Conservation (phyloP, 2,888 invertebrate species). For the Ochlodes sylvanus region DNA sequence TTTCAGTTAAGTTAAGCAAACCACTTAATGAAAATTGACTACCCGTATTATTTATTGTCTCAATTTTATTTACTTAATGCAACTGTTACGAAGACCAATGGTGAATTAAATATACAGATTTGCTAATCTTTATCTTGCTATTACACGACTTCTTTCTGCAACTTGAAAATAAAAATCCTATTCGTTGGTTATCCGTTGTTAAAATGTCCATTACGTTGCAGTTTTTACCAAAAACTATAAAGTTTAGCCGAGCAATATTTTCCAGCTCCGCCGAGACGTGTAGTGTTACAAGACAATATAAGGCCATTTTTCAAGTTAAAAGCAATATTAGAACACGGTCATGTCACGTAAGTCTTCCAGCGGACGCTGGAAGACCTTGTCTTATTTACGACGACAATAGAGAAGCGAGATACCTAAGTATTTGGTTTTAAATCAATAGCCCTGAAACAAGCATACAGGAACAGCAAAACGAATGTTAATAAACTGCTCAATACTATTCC, state of each 20-base stretch:
- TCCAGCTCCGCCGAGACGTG: conserved; percentile 21
- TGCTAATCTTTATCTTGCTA: too few species aligned
- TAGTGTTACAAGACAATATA: conserved; percentile 62
- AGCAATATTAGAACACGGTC: conserved; percentile 55
- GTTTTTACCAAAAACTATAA: conserved; percentile 20
- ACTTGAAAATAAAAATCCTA: not conserved
- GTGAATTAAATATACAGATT: too few species aligned
- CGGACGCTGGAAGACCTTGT: conserved; percentile 7
- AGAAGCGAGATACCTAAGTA: not conserved
- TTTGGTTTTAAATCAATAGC: too few species aligned
- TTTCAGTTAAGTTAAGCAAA: too few species aligned
- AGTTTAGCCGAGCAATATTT: conserved; percentile 26
- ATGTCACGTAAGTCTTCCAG: conserved; percentile 31
- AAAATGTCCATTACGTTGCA: conserved; percentile 2
- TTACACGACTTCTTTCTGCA: too few species aligned
- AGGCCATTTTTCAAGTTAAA: conserved; percentile 71
- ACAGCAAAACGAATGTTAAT: too few species aligned
- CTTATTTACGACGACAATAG: not conserved
- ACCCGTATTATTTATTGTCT: too few species aligned
- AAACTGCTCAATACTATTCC: too few species aligned
- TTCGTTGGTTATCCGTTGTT: not conserved
- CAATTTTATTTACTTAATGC: too few species aligned
- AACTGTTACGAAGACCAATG: too few species aligned
- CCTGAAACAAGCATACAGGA: too few species aligned
- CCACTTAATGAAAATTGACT: too few species aligned